phyloP scores from a whole-genome alignment of 1,140 invertebrate genomes.

The Drosophila kepulauana region DNA sequence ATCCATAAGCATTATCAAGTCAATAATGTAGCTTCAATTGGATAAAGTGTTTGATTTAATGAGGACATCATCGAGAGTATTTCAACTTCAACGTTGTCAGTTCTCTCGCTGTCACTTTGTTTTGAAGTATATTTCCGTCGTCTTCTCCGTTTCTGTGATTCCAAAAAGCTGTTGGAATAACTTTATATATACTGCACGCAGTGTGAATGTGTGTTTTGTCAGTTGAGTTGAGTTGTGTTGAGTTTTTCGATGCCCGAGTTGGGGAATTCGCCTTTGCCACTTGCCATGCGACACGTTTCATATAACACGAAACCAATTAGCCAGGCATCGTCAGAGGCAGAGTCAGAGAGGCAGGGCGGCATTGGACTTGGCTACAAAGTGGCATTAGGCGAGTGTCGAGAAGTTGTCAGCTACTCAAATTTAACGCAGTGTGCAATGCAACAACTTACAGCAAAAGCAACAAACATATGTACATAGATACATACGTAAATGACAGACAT shows the following conservation, averaged over 20 bases:
- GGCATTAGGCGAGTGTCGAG: constrained; percentile 30
- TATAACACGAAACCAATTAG: constrained; percentile 57
- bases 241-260: background rate
- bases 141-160: constrained; percentile 21
- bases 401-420: constrained; percentile 61
- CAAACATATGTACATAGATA: background rate
- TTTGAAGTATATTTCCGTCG: constrained; percentile 6
- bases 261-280: constrained; percentile 22
- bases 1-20: too few species aligned
- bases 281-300: constrained; percentile 44
- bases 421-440: constrained; percentile 55
- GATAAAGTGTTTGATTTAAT: background rate
- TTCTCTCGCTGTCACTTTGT: background rate
- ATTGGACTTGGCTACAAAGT: constrained; percentile 12
- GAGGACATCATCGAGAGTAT: constrained; percentile 6
- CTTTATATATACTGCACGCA: background rate
- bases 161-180: constrained; percentile 13
- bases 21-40: too few species aligned
- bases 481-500: constrained; percentile 33
- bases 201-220: constrained; percentile 14
- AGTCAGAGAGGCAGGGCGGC: background rate
- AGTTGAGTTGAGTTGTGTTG: constrained; percentile 21
- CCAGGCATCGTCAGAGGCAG: constrained; percentile 25
- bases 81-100: background rate
- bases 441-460: constrained; percentile 29